Evolutionary conservation across 2,113 vertebrate genomes (phyloP).

Genomic region (Canis aureus): DNA sequence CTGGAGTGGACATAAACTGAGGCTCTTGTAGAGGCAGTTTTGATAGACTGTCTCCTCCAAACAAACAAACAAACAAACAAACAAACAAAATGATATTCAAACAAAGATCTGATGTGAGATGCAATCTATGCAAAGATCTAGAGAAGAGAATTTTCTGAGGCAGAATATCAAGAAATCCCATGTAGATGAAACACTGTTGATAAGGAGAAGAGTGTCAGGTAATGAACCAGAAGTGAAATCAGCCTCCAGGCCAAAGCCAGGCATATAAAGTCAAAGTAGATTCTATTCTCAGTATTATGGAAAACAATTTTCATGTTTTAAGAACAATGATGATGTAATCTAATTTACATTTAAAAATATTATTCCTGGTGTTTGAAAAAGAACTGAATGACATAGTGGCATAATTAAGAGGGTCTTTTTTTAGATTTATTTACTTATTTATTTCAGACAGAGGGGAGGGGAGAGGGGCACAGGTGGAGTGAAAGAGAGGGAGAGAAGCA

Average conservation of each 20-base stretch:
- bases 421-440: not conserved
- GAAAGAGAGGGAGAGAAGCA: not conserved
- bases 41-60: not conserved
- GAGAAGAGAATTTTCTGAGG: not conserved
- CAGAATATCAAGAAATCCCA: not conserved
- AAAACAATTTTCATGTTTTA: not conserved
- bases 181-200: not conserved
- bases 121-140: not conserved
- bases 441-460: not conserved
- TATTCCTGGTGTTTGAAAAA: not conserved
- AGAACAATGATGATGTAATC: not conserved
- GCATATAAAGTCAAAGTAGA: not conserved
- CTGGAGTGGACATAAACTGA: not conserved
- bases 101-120: not conserved
- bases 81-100: not conserved
- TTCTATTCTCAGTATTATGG: not conserved
- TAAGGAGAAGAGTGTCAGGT: not conserved
- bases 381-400: not conserved
- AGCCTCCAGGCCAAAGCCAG: not conserved
- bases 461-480: not conserved
- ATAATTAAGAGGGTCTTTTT: not conserved
- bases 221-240: not conserved
- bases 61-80: not conserved
- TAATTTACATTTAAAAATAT: not conserved
- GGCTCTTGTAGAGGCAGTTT: not conserved